phyloP scores from a whole-genome alignment of 2,113 vertebrate species.

The Harpagus bidentatus region DNA sequence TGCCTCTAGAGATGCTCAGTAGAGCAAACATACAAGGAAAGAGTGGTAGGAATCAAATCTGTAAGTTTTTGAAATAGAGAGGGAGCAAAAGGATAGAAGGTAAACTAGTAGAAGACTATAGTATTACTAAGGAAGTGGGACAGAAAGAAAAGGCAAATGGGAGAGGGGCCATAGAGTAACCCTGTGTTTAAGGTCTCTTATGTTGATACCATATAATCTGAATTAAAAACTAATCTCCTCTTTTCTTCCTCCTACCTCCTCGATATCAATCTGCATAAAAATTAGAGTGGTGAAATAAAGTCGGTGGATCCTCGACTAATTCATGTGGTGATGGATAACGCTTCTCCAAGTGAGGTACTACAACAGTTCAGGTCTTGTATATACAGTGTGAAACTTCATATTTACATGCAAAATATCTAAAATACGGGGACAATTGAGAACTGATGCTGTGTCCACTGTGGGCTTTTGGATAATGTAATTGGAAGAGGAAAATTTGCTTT shows the following conservation, averaged over 20 bases:
- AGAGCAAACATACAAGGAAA: background rate
- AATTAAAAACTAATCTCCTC: background rate
- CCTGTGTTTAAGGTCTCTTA: background rate
- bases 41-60: background rate
- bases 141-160: background rate
- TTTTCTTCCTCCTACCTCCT: background rate
- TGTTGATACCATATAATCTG: background rate
- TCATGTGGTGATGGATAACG: conserved; percentile 86
- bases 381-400: background rate
- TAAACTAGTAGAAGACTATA: background rate
- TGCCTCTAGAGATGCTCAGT: background rate
- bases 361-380: background rate
- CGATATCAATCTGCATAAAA: background rate
- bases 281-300: conserved; percentile 87
- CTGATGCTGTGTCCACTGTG: background rate
- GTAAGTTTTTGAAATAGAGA: background rate
- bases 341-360: conserved; percentile 73
- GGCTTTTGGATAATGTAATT: background rate
- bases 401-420: background rate
- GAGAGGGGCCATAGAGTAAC: background rate
- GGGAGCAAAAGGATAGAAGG: background rate
- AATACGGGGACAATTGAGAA: background rate
- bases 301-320: conserved; percentile 92
- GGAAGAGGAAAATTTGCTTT: background rate
- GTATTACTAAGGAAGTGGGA: background rate